Base-by-base conservation (phyloP, 2,888 invertebrate genomes). In the Mycalesis mineus region DNA sequence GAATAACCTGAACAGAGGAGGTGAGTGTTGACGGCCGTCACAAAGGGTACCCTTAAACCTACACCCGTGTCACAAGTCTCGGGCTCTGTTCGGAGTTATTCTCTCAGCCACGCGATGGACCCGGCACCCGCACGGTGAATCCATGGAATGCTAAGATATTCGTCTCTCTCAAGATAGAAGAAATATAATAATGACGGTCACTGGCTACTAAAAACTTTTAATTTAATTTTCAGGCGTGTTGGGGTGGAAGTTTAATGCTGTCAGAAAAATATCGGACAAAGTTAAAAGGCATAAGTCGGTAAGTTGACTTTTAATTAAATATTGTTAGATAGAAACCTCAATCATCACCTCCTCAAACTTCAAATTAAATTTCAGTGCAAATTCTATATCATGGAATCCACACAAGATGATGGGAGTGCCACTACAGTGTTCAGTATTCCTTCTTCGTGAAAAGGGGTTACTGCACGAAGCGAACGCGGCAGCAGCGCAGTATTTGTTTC, bases 371-470 rank as follows among this genome's bases (percentile, higher is more conserved):
- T 83, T 14, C 77, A 93, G 95, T 69, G 92, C 94, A 0, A 91
- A 96, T 72, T 96, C 96, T 0, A 88, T 96, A 63, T 90, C 95
- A 0, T 96, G 96, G 96, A 96, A 96, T 87, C 95, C 96, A 0
- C 96, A 96, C 79, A 96, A 96, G 78, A 94, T 96, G 91, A 89
- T 94, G 9, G 96, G 96, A 6, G 94, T 93, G 0, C 95, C 96
- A 0, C 80, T 95, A 31, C 96, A 96, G 70, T 95, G 95, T 72
- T 94, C 95, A 0, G 69, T 94, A 45, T 94, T 95, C 70, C 77
- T 96, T 14, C 91, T 92, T 9, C 90, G 90, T 28, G 86, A 92
- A 54, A 88, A 91, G 62, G 91, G 92, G 0, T 72, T 93, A 2
- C 78, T 96, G 48, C 92, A 93, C 66, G 84, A 91, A 57, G 92